Evolutionary conservation across 1,140 invertebrate species (phyloP).

Genomic region (Coenobita brevimanus): DNA sequence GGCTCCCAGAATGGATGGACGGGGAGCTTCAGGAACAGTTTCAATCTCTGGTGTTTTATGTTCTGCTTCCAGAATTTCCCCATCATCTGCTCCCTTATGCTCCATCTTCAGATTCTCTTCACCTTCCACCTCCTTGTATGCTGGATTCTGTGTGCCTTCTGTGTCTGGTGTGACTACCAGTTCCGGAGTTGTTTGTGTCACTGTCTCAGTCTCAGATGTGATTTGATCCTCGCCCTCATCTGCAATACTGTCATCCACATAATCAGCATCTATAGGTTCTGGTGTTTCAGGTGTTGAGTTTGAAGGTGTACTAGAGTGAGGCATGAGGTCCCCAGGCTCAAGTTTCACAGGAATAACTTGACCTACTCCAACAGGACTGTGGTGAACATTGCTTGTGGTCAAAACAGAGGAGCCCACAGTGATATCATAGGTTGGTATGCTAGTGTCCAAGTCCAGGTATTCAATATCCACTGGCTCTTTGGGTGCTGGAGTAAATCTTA

Average conservation of each 20-base stretch:
- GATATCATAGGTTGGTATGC: conserved; percentile 44
- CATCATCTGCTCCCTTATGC: too few relatives aligned
- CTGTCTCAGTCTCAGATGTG: background rate
- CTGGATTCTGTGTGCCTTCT: background rate
- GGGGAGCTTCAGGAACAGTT: conserved; percentile 13
- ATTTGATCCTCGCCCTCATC: too few relatives aligned
- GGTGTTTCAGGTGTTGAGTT: conserved; percentile 35
- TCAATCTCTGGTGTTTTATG: conserved; percentile 13
- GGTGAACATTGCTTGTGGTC: background rate
- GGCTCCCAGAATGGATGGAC: conserved; percentile 41
- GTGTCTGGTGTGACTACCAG: background rate
- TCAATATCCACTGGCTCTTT: conserved; percentile 1
- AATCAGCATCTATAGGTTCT: background rate
- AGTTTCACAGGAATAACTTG: conserved; percentile 61
- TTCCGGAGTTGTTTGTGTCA: background rate
- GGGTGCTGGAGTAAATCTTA: background rate
- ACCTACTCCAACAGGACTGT: conserved; percentile 42
- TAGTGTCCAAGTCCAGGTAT: conserved; percentile 20
- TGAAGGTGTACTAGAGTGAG: background rate
- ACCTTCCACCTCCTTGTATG: background rate
- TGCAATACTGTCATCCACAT: too few relatives aligned
- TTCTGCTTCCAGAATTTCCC: background rate
- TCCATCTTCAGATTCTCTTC: background rate
- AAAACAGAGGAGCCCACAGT: conserved; percentile 52
- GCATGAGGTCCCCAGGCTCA: conserved; percentile 9